Evolutionary conservation across 2,888 invertebrate genomes (phyloP).

Genomic region (Archips crataeganus): DNA sequence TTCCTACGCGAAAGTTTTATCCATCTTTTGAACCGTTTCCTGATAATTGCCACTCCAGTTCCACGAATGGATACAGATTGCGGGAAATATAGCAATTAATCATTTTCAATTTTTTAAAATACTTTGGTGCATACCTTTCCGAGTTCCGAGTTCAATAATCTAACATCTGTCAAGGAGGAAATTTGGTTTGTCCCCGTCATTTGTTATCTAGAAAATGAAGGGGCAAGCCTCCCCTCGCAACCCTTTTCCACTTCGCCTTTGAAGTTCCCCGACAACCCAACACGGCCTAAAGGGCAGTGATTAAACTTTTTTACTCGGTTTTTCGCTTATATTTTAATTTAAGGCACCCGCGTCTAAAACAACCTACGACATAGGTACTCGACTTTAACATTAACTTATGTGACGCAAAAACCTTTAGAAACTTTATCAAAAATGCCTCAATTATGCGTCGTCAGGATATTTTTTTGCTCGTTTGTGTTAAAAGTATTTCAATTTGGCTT

Average conservation of each 20-base stretch:
- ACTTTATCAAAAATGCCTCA: neutral
- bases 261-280: conserved; percentile 44
- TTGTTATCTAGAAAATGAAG: conserved; percentile 53
- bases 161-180: conserved; percentile 47
- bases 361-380: conserved; percentile 17
- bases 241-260: conserved; percentile 44
- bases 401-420: conserved; percentile 9
- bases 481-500: neutral
- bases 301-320: conserved; percentile 45
- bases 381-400: conserved; percentile 15
- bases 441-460: neutral
- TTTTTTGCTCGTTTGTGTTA: neutral
- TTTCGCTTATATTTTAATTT: conserved; percentile 44
- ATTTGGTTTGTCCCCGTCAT: conserved; percentile 51
- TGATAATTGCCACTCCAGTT: neutral
- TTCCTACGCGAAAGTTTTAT: neutral
- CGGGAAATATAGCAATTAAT: conserved; percentile 30
- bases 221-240: conserved; percentile 43
- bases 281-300: conserved; percentile 46
- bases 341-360: conserved; percentile 35
- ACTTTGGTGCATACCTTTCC: conserved; percentile 14
- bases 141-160: conserved; percentile 43
- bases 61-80: conserved; percentile 3
- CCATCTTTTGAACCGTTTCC: neutral
- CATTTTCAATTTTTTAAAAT: conserved; percentile 30